Base-by-base conservation (phyloP, 2,797 vertebrate genomes). In the Tamandua tetradactyla region DNA sequence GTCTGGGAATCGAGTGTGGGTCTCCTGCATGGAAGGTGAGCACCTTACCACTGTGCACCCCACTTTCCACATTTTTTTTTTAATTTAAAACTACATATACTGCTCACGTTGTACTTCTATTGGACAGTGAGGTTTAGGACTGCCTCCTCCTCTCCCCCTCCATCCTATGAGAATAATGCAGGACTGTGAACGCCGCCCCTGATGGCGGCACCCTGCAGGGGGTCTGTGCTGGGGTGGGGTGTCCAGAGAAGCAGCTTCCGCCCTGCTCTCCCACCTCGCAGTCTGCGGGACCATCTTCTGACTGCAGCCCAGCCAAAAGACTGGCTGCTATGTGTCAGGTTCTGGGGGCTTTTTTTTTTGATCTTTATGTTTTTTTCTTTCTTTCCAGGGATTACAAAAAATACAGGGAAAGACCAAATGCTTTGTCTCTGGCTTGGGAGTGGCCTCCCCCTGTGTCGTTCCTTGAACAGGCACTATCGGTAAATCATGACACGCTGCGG, bases 101-200 rank as follows among this genome's bases (percentile, higher is more conserved):
- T 52, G 22, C 22, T 40, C 30, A 7, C 0, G 0, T 6, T 55
- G 13, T 2, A 4, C 35, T 66, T 47, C 9, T 20, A 4, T 1
- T 18, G 75, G 57, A 22, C 32, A 15, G 25, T 1, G n/a, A 10
- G 68, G 49, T 23, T 75, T 40, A 42, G 40, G 47, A 47, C 27
- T 22, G 20, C 9, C 6, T 9, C 47, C 12, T 0, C 14, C 4
- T 3, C 1, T 13, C 1, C 27, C 0, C 37, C 32, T 14, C 62
- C 23, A 9, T 3, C 14, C 7, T 10, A 7, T 15, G 17, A 14
- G 37, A 10, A 23, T 20, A 14, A 12, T 11, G 8, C 3, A 20
- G 0, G 44, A 11, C 44, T 1, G 55, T 15, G 64, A 10, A 5
- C 0, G 6, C 4, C 2, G 0, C 37, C 6, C 14, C 14, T 7